Evolutionary conservation across 2,797 vertebrate genomes (phyloP).

Genomic region (Artibeus lituratus): DNA sequence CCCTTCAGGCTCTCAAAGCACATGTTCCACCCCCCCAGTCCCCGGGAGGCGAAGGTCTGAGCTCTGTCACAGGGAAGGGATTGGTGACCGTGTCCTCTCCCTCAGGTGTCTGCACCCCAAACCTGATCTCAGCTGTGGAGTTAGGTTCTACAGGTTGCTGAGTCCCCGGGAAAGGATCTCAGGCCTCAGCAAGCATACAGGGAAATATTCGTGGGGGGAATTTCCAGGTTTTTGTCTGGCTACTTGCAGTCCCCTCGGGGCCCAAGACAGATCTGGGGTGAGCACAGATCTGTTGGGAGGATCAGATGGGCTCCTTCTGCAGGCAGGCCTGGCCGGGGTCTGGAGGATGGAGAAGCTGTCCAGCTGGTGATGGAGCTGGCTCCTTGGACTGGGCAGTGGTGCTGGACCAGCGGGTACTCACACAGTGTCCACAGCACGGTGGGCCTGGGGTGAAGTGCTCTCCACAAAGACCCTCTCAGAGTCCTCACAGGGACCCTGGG

Average conservation of each 20-base stretch:
- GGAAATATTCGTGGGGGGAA: neutral
- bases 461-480: too few species aligned
- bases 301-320: accelerated
- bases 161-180: neutral
- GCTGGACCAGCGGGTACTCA: too few species aligned
- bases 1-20: neutral
- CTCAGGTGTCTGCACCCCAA: neutral
- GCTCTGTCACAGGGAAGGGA: neutral
- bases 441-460: neutral
- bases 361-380: neutral
- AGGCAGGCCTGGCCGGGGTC: too few species aligned
- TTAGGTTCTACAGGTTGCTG: neutral
- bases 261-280: neutral
- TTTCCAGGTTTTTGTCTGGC: neutral
- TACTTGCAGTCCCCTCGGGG: neutral
- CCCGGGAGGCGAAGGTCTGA: neutral
- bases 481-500: neutral
- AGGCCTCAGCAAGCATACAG: neutral
- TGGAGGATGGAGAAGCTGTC: too few species aligned
- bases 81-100: neutral
- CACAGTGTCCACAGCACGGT: accelerated
- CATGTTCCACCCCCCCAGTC: accelerated
- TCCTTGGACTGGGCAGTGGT: too few species aligned
- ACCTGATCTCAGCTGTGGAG: neutral
- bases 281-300: neutral